Percentiles rank a stretch among this genome's conserved stretches.
Evolutionary conservation across 2,797 vertebrate genomes (phyloP).

Genomic region (Neoniphon sammara): DNA sequence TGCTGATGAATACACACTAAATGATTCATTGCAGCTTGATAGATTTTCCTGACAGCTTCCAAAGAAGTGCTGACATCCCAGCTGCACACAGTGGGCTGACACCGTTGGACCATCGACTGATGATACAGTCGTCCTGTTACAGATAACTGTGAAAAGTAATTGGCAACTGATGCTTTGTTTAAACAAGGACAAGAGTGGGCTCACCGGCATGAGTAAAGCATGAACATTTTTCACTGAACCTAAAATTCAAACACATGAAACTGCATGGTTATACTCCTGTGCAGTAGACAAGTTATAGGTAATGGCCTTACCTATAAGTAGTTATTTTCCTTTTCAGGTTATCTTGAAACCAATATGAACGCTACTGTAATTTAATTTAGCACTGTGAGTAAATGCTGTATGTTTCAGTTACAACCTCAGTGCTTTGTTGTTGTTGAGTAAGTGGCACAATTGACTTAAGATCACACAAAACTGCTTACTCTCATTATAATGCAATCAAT

Average conservation of each 20-base stretch:
- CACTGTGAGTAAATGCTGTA: constrained; percentile 50
- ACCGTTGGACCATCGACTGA: too few relatives aligned
- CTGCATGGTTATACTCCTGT: background rate
- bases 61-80: too few relatives aligned
- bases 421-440: constrained; percentile 57
- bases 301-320: constrained; percentile 46
- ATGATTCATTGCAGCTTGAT: background rate
- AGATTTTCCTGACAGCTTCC: too few relatives aligned
- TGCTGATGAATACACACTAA: constrained; percentile 4
- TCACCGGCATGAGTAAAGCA: too few relatives aligned
- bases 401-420: constrained; percentile 56
- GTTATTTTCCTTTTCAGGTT: constrained; percentile 46
- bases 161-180: too few relatives aligned
- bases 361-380: constrained; percentile 40
- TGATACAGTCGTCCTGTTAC: too few relatives aligned
- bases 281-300: constrained; percentile 34
- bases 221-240: too few relatives aligned
- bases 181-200: too few relatives aligned
- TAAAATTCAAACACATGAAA: background rate
- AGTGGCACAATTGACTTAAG: constrained; percentile 72
- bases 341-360: constrained; percentile 45
- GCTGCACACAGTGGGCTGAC: too few relatives aligned
- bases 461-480: constrained; percentile 75
- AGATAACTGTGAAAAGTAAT: too few relatives aligned
- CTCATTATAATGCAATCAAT: constrained; percentile 79